These are phyloP conservation scores for Ptychochromis oligacanthus DNA, from an alignment of 2,113 vertebrate species.

Conservation along the genomic window DNA sequence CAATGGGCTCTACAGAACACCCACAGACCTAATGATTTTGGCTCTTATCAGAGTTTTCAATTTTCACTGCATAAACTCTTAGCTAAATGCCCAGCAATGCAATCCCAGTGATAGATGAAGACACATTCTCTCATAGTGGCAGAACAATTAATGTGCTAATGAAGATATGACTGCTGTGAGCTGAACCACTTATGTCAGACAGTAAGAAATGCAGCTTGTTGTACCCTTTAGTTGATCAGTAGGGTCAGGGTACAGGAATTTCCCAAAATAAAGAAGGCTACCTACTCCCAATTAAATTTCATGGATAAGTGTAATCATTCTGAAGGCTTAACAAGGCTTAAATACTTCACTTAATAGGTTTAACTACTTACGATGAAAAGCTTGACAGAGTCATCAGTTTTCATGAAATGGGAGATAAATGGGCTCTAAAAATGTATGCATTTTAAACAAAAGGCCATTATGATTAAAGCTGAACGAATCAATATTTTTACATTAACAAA, in stretches of 20 bases:
- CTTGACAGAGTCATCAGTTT: constrained; percentile 50
- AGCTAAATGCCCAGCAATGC: background rate
- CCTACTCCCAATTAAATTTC: constrained; percentile 42
- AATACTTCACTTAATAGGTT: constrained; percentile 53
- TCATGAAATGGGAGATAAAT: constrained; percentile 25
- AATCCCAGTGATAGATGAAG: constrained; percentile 6
- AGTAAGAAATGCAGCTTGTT: background rate
- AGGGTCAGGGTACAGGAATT: constrained; percentile 9
- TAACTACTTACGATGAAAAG: constrained; percentile 42
- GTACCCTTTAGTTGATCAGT: background rate
- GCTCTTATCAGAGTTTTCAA: constrained; percentile 63
- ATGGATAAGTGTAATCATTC: constrained; percentile 52
- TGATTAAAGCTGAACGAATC: background rate
- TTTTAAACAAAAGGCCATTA: background rate
- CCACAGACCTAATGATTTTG: constrained; percentile 57
- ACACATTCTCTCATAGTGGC: constrained; percentile 15
- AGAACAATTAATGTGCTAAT: constrained; percentile 42
- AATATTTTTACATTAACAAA: background rate
- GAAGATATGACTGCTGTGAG: constrained; percentile 34
- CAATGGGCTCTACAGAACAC: constrained; percentile 17
- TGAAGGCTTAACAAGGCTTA: constrained; percentile 52
- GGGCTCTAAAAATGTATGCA: background rate
- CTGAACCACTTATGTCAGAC: background rate
- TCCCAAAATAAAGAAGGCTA: constrained; percentile 4
- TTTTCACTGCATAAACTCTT: constrained; percentile 49